Percentiles rank a stretch among this genome's conserved stretches.
phyloP scores from a whole-genome alignment of 1,140 invertebrate species.

The Megalonaias nervosa region DNA sequence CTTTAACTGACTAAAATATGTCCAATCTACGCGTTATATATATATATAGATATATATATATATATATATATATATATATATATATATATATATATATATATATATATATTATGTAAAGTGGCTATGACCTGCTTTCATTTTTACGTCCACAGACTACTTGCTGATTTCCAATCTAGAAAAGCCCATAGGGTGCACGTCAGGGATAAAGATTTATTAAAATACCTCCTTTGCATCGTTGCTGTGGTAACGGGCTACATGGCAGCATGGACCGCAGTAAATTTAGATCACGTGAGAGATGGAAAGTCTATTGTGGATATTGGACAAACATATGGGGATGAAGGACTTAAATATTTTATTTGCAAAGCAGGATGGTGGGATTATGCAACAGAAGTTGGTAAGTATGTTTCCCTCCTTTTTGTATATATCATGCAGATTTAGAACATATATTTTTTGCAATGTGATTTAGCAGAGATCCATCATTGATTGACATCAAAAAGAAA shows the following conservation, averaged over 20 bases:
- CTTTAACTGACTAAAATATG: no score
- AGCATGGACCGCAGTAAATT: constrained; percentile 83
- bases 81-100: no score
- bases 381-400: constrained; percentile 83
- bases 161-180: constrained; percentile 85
- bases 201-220: constrained; percentile 88
- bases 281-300: constrained; percentile 66
- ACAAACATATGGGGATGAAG: constrained; percentile 65
- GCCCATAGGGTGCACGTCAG: constrained; percentile 89
- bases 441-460: no score
- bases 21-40: not conserved
- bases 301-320: constrained; percentile 71
- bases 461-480: no score
- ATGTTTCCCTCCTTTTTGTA: not conserved
- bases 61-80: no score
- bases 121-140: not conserved
- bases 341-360: constrained; percentile 78
- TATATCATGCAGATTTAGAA: not conserved
- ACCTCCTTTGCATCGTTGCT: constrained; percentile 82
- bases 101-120: not conserved
- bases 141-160: constrained; percentile 72
- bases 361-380: constrained; percentile 91
- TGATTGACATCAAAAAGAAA: no score
- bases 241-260: constrained; percentile 88
- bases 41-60: no score